Conservation (phyloP, 2,888 invertebrate genomes). For the Dorcus hopei region DNA sequence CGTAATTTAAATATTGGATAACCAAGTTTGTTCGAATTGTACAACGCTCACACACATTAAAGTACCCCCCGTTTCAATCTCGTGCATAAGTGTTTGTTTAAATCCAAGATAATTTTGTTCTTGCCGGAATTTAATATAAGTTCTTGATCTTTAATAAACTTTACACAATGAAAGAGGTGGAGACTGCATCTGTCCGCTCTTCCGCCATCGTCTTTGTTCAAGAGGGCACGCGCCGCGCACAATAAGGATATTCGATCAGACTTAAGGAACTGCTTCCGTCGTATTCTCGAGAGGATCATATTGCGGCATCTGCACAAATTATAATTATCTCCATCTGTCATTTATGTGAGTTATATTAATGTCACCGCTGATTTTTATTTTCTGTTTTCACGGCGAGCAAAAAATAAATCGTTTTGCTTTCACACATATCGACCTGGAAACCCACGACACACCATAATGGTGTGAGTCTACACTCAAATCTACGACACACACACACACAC, state of each 20-base stretch:
- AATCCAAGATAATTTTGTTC: conserved; percentile 24
- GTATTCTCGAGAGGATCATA: conserved; percentile 28
- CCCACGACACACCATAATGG: background rate
- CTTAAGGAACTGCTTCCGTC: conserved; percentile 33
- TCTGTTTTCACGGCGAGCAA: too few species aligned
- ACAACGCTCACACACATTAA: conserved; percentile 16
- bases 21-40: conserved; percentile 26
- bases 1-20: conserved; percentile 34
- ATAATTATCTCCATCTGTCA: conserved; percentile 10
- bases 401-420: background rate
- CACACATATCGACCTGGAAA: too few species aligned
- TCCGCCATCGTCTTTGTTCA: conserved; percentile 27
- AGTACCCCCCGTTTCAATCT: conserved; percentile 21
- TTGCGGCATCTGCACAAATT: conserved; percentile 31
- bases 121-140: conserved; percentile 23
- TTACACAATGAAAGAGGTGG: conserved; percentile 24
- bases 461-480: background rate
- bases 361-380: too few species aligned
- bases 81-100: conserved; percentile 29
- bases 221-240: conserved; percentile 29
- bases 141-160: conserved; percentile 27
- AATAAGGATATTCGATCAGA: conserved; percentile 32
- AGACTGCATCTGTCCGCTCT: conserved; percentile 30
- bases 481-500: background rate
- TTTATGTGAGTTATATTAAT: too few species aligned